A percentile compares a stretch with the other conserved stretches of the same genome.
Evolutionary conservation across 1,140 invertebrate genomes (phyloP).

Genomic region (Heliconius eleuchia): DNA sequence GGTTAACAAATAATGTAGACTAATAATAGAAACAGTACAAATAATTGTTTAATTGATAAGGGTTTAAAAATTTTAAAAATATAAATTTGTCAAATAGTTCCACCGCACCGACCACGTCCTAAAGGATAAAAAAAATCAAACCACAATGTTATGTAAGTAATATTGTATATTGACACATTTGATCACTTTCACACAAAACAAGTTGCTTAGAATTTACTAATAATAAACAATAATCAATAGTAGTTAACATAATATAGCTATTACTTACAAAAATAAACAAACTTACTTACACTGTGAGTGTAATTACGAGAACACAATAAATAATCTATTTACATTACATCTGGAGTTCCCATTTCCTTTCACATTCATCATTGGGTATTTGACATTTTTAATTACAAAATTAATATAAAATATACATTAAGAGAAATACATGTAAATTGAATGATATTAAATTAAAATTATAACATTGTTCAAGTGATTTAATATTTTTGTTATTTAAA

Average conservation of each 20-base stretch:
- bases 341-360: constrained; percentile 33
- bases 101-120: constrained; percentile 14
- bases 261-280: constrained; percentile 71
- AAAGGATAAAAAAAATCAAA: constrained; percentile 51
- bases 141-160: constrained; percentile 64
- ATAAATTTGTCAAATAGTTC: not conserved
- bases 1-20: constrained; percentile 1
- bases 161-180: constrained; percentile 78
- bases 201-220: constrained; percentile 74
- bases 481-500: not conserved
- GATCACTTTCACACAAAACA: constrained; percentile 77
- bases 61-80: not conserved
- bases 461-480: not conserved
- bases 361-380: constrained; percentile 15
- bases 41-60: constrained; percentile 19
- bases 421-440: not conserved
- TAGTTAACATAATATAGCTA: constrained; percentile 73
- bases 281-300: constrained; percentile 56
- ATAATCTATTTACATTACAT: constrained; percentile 68
- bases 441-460: not conserved
- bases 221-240: constrained; percentile 73
- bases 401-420: constrained; percentile 7
- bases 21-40: constrained; percentile 17
- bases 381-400: not conserved
- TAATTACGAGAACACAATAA: constrained; percentile 64